Percentiles rank a stretch among this genome's conserved stretches.
Evolutionary conservation across 2,113 vertebrate genomes (phyloP).

Genomic region (Rhabdomys dilectus): DNA sequence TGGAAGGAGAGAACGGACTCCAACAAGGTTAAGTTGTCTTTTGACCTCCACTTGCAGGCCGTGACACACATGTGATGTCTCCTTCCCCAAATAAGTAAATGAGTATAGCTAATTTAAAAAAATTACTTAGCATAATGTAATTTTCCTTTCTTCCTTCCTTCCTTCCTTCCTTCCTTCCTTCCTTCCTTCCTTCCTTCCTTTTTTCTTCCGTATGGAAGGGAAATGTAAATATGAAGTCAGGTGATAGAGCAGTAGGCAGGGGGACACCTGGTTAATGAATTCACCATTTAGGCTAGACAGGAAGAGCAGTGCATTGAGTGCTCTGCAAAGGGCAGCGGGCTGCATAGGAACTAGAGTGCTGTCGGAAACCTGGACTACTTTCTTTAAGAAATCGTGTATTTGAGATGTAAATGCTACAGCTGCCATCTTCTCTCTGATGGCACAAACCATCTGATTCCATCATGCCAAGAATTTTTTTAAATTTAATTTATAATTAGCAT

Average conservation of each 20-base stretch:
- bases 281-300: neutral
- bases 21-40: neutral
- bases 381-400: slow-evolving; percentile 24
- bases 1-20: neutral
- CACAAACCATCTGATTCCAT: neutral
- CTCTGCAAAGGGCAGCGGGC: too few species aligned
- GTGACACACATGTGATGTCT: neutral
- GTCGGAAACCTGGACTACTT: neutral
- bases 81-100: neutral
- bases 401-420: slow-evolving; percentile 31
- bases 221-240: neutral
- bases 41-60: neutral
- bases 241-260: too few species aligned
- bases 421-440: slow-evolving; percentile 4
- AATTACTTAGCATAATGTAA: neutral
- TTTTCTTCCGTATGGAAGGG: neutral
- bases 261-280: too few species aligned
- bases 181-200: too few species aligned
- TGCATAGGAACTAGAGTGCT: too few species aligned
- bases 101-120: neutral
- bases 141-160: too few species aligned
- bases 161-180: too few species aligned
- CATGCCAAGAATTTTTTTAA: slow-evolving; percentile 1
- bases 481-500: neutral
- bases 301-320: too few species aligned